phyloP scores from a whole-genome alignment of 2,888 invertebrate genomes.

The Cryptosula pallasiana region DNA sequence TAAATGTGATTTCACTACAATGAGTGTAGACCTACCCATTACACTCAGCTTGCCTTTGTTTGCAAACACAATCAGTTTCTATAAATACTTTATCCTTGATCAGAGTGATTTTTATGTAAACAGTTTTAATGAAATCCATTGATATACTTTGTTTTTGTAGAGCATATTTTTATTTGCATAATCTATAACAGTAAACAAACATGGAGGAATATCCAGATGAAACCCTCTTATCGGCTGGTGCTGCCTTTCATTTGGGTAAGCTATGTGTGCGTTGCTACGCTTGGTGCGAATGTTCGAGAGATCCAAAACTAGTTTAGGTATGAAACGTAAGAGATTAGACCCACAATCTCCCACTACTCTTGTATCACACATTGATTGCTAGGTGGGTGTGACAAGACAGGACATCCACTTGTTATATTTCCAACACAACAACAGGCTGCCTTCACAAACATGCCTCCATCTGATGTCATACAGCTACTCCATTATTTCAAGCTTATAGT shows the following conservation, averaged over 20 bases:
- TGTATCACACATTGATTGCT: not conserved
- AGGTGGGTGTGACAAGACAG: constrained; percentile 20
- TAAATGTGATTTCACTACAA: too few relatives aligned
- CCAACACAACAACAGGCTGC: constrained; percentile 1
- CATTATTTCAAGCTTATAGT: not conserved
- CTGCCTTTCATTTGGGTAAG: constrained; percentile 5
- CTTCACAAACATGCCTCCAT: not conserved
- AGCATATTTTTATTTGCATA: not conserved
- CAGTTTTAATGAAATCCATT: too few relatives aligned
- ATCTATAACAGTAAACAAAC: not conserved
- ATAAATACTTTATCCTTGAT: not conserved
- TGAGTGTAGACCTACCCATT: too few relatives aligned
- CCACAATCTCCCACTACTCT: not conserved
- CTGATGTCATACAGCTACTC: not conserved
- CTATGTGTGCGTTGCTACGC: not conserved
- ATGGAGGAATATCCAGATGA: not conserved
- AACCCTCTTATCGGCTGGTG: not conserved
- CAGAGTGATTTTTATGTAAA: too few relatives aligned
- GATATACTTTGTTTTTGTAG: not conserved
- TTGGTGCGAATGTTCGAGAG: too few relatives aligned
- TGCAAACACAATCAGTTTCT: not conserved
- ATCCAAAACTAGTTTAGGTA: too few relatives aligned
- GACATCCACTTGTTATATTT: constrained; percentile 15
- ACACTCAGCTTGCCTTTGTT: not conserved
- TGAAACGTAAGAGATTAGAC: too few relatives aligned